Base-by-base conservation (phyloP, 2,888 invertebrate genomes). In the Mongoloraphidia duomilia region DNA sequence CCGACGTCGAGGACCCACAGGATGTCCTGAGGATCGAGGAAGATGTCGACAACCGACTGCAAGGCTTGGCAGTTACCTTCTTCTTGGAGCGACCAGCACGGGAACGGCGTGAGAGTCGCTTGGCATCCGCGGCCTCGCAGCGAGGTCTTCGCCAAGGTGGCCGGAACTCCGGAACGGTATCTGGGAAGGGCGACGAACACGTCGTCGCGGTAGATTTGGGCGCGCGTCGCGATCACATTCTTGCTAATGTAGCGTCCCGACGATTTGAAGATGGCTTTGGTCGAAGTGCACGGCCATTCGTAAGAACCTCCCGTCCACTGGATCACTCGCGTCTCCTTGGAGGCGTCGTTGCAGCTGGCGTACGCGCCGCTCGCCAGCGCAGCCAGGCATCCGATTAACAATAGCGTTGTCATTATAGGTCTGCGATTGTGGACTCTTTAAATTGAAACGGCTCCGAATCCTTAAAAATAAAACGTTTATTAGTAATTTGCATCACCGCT, bases 1-100 rank as follows among this genome's bases (percentile, higher is more conserved):
- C 86, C 86, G 10, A 73, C 74, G 60, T 86, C 85, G 52, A 86
- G 65, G 0, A 79, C 73, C 86, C 86, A 86, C 9, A 86, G 68
- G 52, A 80, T 75, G 43, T 79, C 78, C 62, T 82, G 73, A 8
- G 62, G 54, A 54, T 80, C 80, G 33, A 76, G 62, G 60, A 73
- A 67, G 46, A 84, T 64, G 59, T 86, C 85, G 0, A 85, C 77
- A 2, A 78, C 83, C 47, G 79, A 83, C 58, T 85, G 83, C 13
- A 86, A 65, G 1, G 75, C 75, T 35, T 72, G 68, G 59, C 75
- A 80, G 65, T 76, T 79, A 49, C 74, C 78, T 55, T 77, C 74
- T 57, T 79, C 77, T 59, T 84, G 84, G 48, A 75, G 65, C 3
- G 73, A 68, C 71, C 80, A 72, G 55, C 73, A 76, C 34, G 77